Base-by-base conservation (phyloP, 2,888 invertebrate genomes). In the Ptychoptera contaminata region DNA sequence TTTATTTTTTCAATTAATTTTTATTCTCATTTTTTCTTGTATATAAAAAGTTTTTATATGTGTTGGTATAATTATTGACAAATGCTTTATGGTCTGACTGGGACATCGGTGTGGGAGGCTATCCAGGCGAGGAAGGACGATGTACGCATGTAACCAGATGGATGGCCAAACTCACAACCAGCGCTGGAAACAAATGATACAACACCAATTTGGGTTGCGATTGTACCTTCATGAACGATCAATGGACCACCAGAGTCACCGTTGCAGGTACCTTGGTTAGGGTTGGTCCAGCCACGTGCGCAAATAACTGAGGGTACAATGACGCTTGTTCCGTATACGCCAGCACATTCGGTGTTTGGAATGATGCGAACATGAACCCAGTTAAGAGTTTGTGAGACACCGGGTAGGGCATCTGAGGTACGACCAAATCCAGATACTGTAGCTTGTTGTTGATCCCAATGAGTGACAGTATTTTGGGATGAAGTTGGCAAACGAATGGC, bases 201-300 rank as follows among this genome's bases (percentile, higher is more conserved):
- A 23, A 52, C 48, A 30, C 52, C 52, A 35, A 52, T 48, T 44
- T 50, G 49, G n/a, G 45, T 46, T 30, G 40, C 31, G 7, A 40
- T 42, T 34, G 40, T 40, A 9, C 45, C 48, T 32, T 48, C 43
- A 23, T 16, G 3, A 9, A 48, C 47, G 2, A 48, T 43, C 31
- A 51, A 36, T 38, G 52, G 51, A 23, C 52, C 52, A 31, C 51
- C 51, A 8, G 48, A 47, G 42, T 51, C 52, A 37, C 50, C 51
- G 38, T 46, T 45, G 42, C 52, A 52, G 11, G 50, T 48, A 35
- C 49, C 49, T 34, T 48, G 46, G 10, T 15, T 29, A 23, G 41
- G 12, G 30, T 43, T 32, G 9, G 38, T 32, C 16, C 35, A 45
- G n/a, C 51, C 51, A 16, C 45, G 36, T n/a, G 48, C 49, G 41